phyloP scores from a whole-genome alignment of 2,888 invertebrate genomes.

The Mylabris sibirica region DNA sequence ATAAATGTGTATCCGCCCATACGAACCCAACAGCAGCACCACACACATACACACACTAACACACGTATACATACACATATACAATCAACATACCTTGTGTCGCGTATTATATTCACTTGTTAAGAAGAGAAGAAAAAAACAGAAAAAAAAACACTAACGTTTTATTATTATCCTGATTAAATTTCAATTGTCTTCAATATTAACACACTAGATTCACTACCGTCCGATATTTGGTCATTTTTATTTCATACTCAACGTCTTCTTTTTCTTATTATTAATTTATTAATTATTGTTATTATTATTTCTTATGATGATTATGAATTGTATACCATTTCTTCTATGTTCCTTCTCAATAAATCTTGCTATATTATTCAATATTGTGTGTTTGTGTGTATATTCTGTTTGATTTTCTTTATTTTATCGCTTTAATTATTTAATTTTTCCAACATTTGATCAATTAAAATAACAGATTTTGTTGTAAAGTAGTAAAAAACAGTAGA shows the following conservation, averaged over 20 bases:
- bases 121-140: neutral
- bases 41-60: neutral
- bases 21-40: conserved; percentile 11
- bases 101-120: conserved; percentile 15
- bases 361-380: no score
- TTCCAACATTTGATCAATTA: neutral
- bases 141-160: neutral
- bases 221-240: neutral
- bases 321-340: neutral
- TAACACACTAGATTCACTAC: neutral
- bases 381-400: neutral
- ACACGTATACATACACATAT: neutral
- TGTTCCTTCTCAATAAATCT: neutral
- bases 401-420: neutral
- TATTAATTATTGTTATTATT: neutral
- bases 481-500: neutral
- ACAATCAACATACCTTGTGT: conserved; percentile 43
- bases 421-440: neutral
- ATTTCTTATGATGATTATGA: neutral
- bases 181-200: neutral
- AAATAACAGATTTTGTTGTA: conserved; percentile 1
- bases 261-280: neutral
- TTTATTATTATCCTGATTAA: neutral
- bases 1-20: conserved; percentile 5
- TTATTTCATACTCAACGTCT: neutral